Percentiles rank a stretch among this genome's conserved stretches.
Evolutionary conservation across 2,797 vertebrate species (phyloP).

Genomic region (Prionace glauca): DNA sequence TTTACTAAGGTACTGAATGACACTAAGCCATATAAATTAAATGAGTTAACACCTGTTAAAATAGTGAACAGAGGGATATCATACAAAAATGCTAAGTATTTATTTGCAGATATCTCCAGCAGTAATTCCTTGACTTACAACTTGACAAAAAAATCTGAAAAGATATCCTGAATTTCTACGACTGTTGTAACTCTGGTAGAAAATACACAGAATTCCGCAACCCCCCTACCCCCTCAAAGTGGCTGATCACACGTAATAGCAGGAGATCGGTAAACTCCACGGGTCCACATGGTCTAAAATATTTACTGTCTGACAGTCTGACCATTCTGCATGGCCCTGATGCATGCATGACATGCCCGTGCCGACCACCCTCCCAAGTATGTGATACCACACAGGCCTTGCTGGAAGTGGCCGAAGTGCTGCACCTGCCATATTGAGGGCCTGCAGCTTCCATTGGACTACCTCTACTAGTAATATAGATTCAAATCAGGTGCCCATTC

Average conservation of each 20-base stretch:
- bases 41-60: background rate
- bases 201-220: background rate
- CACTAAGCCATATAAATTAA: background rate
- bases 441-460: too few species aligned
- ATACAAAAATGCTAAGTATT: background rate
- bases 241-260: background rate
- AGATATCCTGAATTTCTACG: background rate
- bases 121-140: background rate
- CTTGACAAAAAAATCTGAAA: background rate
- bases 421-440: too few species aligned
- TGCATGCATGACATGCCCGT: too few species aligned
- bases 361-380: too few species aligned
- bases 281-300: background rate
- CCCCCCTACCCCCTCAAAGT: background rate
- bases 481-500: too few species aligned
- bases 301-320: too few species aligned
- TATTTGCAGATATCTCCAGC: background rate
- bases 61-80: background rate
- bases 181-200: background rate
- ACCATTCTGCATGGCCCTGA: too few species aligned
- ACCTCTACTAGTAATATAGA: too few species aligned
- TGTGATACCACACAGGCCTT: too few species aligned
- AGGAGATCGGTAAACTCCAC: background rate
- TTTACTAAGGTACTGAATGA: background rate
- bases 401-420: too few species aligned